phyloP scores from a whole-genome alignment of 1,140 invertebrate genomes.

The Pseudomyrmex gracilis region DNA sequence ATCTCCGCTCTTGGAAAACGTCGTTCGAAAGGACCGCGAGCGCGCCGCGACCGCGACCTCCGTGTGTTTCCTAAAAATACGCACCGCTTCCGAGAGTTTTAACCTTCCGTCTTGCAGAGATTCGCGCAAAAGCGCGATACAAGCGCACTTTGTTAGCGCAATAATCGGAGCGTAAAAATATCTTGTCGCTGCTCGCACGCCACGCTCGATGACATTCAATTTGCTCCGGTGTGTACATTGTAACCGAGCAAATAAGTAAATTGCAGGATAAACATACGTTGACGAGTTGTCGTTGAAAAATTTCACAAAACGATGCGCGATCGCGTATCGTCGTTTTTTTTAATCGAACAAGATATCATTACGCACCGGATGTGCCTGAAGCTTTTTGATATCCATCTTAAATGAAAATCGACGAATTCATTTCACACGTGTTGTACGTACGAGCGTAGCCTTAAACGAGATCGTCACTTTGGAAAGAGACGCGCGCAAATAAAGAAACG shows the following conservation, averaged over 20 bases:
- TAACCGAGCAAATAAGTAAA: constrained; percentile 20
- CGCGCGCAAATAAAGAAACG: too few species aligned
- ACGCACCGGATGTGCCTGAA: background rate
- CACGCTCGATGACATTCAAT: constrained; percentile 35
- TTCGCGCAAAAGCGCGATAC: constrained; percentile 7
- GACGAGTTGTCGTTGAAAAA: background rate
- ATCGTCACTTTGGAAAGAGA: background rate
- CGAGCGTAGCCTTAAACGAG: background rate
- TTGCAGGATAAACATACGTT: background rate
- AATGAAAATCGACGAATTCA: constrained; percentile 42
- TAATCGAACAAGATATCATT: background rate
- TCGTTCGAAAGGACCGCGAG: constrained; percentile 23
- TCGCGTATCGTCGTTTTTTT: background rate
- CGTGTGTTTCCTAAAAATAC: constrained; percentile 13
- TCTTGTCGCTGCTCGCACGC: constrained; percentile 6
- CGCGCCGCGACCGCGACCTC: too few species aligned
- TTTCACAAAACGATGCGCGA: background rate
- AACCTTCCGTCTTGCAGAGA: background rate
- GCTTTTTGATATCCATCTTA: background rate
- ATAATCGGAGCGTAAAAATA: constrained; percentile 45
- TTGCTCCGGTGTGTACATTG: background rate
- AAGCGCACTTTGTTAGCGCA: constrained; percentile 30
- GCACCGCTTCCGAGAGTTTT: background rate
- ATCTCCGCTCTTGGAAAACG: constrained; percentile 52
- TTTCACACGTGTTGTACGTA: background rate